These are phyloP conservation scores for Odocoileus hemionus DNA, from an alignment of 2,113 vertebrate species.

Conservation along the genomic window DNA sequence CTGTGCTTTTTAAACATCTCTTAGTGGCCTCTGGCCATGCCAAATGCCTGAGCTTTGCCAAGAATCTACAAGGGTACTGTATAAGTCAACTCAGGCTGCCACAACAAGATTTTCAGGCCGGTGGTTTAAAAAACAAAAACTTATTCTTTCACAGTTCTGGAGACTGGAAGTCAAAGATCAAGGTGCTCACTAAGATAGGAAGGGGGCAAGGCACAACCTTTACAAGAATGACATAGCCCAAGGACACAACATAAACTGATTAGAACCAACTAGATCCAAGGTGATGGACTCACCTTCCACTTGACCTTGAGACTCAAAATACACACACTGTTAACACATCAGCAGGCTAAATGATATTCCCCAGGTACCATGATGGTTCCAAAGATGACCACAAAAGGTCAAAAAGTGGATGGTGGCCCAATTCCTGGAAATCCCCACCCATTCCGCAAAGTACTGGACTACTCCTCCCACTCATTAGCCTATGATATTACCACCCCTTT, in stretches of 20 bases:
- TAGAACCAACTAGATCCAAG: background rate
- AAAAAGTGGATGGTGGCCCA: background rate
- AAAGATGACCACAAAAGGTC: background rate
- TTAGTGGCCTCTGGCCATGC: background rate
- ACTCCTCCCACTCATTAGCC: background rate
- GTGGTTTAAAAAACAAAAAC: background rate
- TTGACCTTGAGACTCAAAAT: background rate
- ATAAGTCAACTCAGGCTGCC: background rate
- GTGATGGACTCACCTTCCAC: background rate
- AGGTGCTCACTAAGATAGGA: background rate
- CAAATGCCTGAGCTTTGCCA: background rate
- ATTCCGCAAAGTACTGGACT: background rate
- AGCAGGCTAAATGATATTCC: background rate
- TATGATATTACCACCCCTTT: background rate
- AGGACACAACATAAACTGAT: background rate
- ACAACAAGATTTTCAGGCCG: background rate
- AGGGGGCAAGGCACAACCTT: background rate
- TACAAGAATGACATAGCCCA: background rate
- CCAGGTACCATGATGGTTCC: background rate
- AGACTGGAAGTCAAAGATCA: background rate
- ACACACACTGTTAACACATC: background rate
- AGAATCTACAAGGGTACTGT: background rate
- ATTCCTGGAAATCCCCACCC: background rate
- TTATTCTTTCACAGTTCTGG: background rate
- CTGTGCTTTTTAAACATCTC: background rate